Evolutionary conservation across 2,888 invertebrate genomes (phyloP).

Genomic region (Zaprionus bogoriensis): DNA sequence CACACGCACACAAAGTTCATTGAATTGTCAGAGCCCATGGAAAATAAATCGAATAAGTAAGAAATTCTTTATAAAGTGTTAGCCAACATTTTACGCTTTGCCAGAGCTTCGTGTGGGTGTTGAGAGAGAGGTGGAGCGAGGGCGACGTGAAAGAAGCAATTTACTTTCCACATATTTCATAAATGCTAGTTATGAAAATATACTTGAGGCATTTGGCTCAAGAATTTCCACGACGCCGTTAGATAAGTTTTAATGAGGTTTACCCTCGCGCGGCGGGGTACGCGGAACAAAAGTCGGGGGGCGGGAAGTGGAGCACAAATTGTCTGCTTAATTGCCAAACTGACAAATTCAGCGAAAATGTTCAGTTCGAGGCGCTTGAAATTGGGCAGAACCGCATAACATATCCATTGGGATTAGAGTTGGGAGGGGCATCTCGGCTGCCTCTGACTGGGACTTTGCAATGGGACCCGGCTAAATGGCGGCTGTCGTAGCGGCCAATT

Average conservation of each 20-base stretch:
- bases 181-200: slow-evolving; percentile 3
- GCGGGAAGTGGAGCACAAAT: not conserved
- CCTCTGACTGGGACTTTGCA: not conserved
- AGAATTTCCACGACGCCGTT: not conserved
- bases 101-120: too few relatives aligned
- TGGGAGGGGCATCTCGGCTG: not conserved
- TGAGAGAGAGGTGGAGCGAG: not conserved
- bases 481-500: slow-evolving; percentile 21
- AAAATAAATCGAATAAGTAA: slow-evolving; percentile 1
- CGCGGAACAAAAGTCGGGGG: not conserved
- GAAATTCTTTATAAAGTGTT: not conserved
- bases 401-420: slow-evolving; percentile 24
- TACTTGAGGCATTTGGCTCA: not conserved
- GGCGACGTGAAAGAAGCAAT: not conserved
- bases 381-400: slow-evolving; percentile 23
- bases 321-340: slow-evolving; percentile 18
- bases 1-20: not conserved
- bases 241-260: slow-evolving; percentile 14
- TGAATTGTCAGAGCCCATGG: not conserved
- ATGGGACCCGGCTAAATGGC: not conserved
- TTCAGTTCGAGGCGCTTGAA: slow-evolving; percentile 4
- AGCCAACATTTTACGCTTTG: not conserved
- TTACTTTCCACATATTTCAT: slow-evolving; percentile 1
- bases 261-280: not conserved
- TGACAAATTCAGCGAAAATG: slow-evolving; percentile 17